phyloP scores from a whole-genome alignment of 2,113 vertebrate genomes.

The Barnardius zonarius region DNA sequence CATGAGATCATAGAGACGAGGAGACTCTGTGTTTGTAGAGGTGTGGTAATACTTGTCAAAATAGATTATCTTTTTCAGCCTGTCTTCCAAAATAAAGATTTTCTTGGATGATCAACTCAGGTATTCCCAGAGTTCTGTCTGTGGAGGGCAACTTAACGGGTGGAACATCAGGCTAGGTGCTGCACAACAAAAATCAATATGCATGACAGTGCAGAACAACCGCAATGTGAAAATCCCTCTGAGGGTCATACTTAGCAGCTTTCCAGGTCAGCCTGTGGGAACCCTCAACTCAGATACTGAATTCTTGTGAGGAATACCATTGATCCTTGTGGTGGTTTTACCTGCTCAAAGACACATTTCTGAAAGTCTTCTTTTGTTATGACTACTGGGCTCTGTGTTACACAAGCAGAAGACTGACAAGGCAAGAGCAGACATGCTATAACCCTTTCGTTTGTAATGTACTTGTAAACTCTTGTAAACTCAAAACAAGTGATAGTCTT shows the following conservation, averaged over 20 bases:
- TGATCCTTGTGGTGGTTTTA: background rate
- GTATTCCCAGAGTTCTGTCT: background rate
- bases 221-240: background rate
- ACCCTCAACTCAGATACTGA: background rate
- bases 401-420: background rate
- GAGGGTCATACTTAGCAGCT: background rate
- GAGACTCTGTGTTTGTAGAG: slow-evolving; percentile 10
- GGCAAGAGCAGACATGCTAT: slow-evolving; percentile 13
- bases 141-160: background rate
- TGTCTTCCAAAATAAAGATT: slow-evolving; percentile 46
- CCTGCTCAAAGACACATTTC: background rate
- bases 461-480: background rate
- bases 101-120: background rate
- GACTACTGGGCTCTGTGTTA: background rate
- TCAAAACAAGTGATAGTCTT: background rate
- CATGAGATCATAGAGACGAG: background rate
- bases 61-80: background rate
- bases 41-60: slow-evolving; percentile 32
- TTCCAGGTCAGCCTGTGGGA: background rate
- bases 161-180: background rate
- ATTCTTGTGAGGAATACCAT: background rate
- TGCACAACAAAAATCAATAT: background rate
- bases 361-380: background rate
- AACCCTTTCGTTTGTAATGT: background rate
- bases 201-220: background rate